Evolutionary conservation across 2,113 vertebrate species (phyloP).

Genomic region (Elephantulus edwardii): DNA sequence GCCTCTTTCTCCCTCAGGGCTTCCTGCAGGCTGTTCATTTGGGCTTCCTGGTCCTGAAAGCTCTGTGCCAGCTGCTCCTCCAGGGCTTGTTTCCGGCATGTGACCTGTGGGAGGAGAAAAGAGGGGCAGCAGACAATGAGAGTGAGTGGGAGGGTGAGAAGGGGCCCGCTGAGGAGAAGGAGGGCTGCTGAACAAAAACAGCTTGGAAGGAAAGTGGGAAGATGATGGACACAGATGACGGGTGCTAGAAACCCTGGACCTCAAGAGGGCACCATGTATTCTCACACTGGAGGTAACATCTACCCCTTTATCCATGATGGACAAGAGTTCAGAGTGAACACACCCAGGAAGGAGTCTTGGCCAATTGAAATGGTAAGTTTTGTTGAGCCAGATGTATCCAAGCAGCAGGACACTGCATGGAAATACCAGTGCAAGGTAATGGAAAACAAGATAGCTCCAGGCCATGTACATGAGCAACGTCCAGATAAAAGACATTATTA

Average conservation of each 20-base stretch:
- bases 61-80: slow-evolving; percentile 81
- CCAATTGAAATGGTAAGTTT: neutral
- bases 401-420: neutral
- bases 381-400: neutral
- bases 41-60: slow-evolving; percentile 83
- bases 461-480: neutral
- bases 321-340: accelerated
- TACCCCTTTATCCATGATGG: accelerated
- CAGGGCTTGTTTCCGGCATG: slow-evolving; percentile 79
- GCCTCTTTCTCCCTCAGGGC: slow-evolving; percentile 81
- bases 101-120: slow-evolving; percentile 74
- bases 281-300: neutral
- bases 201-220: accelerated
- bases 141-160: neutral
- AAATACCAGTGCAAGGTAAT: neutral
- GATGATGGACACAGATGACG: neutral
- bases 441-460: accelerated
- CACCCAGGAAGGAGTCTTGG: neutral
- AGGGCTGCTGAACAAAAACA: neutral
- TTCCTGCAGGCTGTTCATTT: slow-evolving; percentile 78
- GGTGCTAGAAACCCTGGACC: accelerated
- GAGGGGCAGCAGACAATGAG: neutral
- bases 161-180: neutral
- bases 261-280: accelerated
- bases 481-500: no score